Evolutionary conservation across 1,140 invertebrate genomes (phyloP).

Genomic region (Danaus melanippus): DNA sequence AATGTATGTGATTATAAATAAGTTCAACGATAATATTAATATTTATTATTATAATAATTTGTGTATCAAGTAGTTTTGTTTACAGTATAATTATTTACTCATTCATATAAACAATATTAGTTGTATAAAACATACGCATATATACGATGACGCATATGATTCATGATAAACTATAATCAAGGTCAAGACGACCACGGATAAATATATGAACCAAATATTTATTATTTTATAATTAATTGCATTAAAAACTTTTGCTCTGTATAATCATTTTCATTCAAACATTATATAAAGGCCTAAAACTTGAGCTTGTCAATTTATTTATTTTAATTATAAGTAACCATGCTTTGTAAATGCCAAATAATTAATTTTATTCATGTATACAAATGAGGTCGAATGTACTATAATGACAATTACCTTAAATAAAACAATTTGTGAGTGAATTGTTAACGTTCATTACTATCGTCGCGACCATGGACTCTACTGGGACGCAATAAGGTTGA

Average conservation of each 20-base stretch:
- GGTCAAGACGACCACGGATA: constrained; percentile 11
- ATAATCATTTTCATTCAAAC: too few relatives aligned
- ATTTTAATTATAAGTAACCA: too few relatives aligned
- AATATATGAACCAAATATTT: background rate
- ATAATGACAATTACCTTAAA: constrained; percentile 15
- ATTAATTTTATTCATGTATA: too few relatives aligned
- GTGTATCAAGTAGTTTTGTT: constrained; percentile 18
- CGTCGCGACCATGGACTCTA: constrained; percentile 6
- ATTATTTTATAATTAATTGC: too few relatives aligned
- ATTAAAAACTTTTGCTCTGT: too few relatives aligned
- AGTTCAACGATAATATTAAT: constrained; percentile 14
- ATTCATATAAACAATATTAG: constrained; percentile 15
- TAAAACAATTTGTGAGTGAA: constrained; percentile 16
- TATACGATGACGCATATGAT: constrained; percentile 10
- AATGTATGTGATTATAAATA: constrained; percentile 14
- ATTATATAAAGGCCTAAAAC: too few relatives aligned
- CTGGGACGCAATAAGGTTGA: background rate
- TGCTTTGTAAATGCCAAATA: too few relatives aligned
- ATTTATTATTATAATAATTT: constrained; percentile 12
- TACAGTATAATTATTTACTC: constrained; percentile 11
- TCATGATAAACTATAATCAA: constrained; percentile 8
- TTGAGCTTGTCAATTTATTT: too few relatives aligned
- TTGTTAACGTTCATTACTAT: background rate
- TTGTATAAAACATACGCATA: constrained; percentile 11
- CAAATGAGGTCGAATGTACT: constrained; percentile 16